phyloP scores from a whole-genome alignment of 2,888 invertebrate genomes.

The Lamellibrachia columna region DNA sequence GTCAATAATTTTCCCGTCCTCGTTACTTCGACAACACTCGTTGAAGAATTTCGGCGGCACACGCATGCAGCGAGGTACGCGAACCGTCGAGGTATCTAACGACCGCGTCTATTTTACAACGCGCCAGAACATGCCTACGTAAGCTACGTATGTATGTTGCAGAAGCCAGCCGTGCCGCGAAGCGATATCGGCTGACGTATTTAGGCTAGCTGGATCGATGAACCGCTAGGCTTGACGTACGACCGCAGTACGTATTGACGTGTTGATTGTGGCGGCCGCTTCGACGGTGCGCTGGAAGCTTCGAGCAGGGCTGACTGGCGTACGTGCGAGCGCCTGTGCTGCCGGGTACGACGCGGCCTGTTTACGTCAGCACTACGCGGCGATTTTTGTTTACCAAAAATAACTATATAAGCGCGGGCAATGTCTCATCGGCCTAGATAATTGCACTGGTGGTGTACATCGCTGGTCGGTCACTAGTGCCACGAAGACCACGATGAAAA shows the following conservation, averaged over 20 bases:
- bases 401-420: background rate
- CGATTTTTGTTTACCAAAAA: slow-evolving; percentile 10
- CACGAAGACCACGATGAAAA: background rate
- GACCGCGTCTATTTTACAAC: background rate
- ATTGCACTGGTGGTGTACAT: background rate
- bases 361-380: background rate
- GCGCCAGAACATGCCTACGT: background rate
- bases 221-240: background rate
- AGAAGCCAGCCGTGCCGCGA: background rate
- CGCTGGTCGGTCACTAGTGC: background rate
- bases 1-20: background rate
- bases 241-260: background rate
- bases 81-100: background rate
- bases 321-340: background rate
- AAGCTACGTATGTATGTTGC: background rate
- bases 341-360: background rate
- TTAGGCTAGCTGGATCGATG: background rate
- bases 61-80: background rate
- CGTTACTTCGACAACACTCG: background rate
- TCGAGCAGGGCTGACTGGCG: background rate
- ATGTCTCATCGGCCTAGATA: slow-evolving; percentile 16
- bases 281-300: background rate
- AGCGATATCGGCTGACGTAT: background rate
- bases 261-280: slow-evolving; percentile 1
- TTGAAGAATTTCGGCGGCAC: background rate